phyloP scores from a whole-genome alignment of 2,113 vertebrate species.

The Gymnarchus niloticus region DNA sequence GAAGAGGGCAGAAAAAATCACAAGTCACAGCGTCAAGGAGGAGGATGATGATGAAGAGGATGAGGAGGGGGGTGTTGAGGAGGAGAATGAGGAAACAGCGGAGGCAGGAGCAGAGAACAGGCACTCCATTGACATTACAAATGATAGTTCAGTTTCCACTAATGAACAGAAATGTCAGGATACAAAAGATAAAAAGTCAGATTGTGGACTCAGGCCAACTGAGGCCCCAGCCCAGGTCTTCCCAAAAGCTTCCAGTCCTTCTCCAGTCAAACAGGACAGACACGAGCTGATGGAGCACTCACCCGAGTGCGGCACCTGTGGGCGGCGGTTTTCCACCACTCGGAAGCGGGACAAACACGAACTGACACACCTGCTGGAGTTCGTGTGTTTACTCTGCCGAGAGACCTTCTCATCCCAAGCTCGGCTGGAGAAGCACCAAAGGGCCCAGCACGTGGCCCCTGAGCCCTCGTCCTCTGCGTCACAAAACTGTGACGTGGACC shows the following conservation, averaged over 20 bases:
- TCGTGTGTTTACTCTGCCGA: slow-evolving; percentile 63
- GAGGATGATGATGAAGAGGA: slow-evolving; percentile 42
- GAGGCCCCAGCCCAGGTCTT: slow-evolving; percentile 32
- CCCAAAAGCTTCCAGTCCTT: neutral
- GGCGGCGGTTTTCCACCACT: slow-evolving; percentile 71
- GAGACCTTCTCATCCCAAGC: slow-evolving; percentile 62
- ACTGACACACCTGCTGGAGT: slow-evolving; percentile 71
- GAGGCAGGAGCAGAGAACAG: slow-evolving; percentile 13
- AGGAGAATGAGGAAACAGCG: slow-evolving; percentile 41
- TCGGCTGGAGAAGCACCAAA: slow-evolving; percentile 70
- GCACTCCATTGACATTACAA: slow-evolving; percentile 20
- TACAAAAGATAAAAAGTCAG: slow-evolving; percentile 27
- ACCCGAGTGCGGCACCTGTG: slow-evolving; percentile 72
- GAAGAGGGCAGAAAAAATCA: slow-evolving; percentile 64
- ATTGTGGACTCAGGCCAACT: slow-evolving; percentile 33
- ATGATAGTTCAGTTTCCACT: slow-evolving; percentile 9
- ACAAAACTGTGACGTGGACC: slow-evolving; percentile 34
- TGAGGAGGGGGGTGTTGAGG: slow-evolving; percentile 4
- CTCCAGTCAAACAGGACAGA: slow-evolving; percentile 46
- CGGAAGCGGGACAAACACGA: slow-evolving; percentile 79
- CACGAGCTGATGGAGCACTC: slow-evolving; percentile 62
- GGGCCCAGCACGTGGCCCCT: slow-evolving; percentile 58
- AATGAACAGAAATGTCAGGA: slow-evolving; percentile 33
- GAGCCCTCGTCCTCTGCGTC: slow-evolving; percentile 39
- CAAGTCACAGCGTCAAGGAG: slow-evolving; percentile 47